phyloP scores from a whole-genome alignment of 1,140 invertebrate genomes.

The Caenorhabditis tropicalis region DNA sequence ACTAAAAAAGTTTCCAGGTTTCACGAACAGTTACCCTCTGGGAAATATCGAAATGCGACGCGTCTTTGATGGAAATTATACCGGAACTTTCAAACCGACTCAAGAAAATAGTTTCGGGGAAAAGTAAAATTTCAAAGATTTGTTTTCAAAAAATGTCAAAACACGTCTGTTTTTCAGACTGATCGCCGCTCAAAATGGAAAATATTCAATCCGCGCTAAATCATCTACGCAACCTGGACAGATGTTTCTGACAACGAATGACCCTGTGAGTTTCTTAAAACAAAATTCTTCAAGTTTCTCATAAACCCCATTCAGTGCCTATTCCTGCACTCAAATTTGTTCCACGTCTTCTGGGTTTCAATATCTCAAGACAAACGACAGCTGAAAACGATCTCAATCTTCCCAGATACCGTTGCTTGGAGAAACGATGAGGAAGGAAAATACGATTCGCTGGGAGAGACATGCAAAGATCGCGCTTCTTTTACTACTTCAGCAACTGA shows the following conservation, averaged over 20 bases:
- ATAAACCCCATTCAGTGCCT: slow-evolving; percentile 58
- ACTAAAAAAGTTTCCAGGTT: slow-evolving; percentile 1
- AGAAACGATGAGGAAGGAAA: slow-evolving; percentile 37
- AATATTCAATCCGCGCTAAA: not conserved
- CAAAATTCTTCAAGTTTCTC: too few relatives aligned
- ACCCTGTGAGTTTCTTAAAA: slow-evolving; percentile 35
- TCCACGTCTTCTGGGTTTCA: slow-evolving; percentile 62
- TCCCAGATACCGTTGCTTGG: slow-evolving; percentile 60
- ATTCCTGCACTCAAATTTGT: slow-evolving; percentile 60
- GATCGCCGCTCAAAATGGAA: not conserved
- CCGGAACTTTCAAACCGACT: slow-evolving; percentile 32
- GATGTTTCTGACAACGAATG: slow-evolving; percentile 1
- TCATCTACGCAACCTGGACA: not conserved
- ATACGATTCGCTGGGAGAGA: not conserved
- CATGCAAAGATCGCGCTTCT: not conserved
- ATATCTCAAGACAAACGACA: slow-evolving; percentile 62
- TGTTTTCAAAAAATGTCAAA: not conserved
- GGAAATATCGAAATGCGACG: slow-evolving; percentile 41
- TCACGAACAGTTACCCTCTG: not conserved
- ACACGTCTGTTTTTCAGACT: not conserved
- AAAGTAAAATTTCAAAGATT: not conserved
- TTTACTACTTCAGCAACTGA: too few relatives aligned
- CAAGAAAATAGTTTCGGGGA: slow-evolving; percentile 31
- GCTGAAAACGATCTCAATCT: slow-evolving; percentile 65
- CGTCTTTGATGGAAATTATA: slow-evolving; percentile 46